These are phyloP conservation scores for Diceros bicornis DNA, from an alignment of 2,797 vertebrate genomes.

Conservation along the genomic window DNA sequence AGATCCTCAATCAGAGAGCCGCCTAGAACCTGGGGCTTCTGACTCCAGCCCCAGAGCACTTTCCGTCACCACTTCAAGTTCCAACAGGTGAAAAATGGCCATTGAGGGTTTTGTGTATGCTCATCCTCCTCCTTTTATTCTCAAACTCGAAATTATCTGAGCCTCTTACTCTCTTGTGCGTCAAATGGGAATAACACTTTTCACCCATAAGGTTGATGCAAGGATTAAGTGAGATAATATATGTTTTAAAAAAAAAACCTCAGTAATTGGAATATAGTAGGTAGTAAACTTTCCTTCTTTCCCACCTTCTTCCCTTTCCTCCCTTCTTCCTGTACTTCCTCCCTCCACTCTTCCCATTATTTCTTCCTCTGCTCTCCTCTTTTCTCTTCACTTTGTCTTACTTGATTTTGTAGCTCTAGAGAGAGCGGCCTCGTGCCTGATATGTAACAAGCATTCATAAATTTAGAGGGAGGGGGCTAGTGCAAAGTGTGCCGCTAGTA, in stretches of 20 bases:
- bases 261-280: not conserved
- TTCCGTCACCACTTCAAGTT: not conserved
- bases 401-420: not conserved
- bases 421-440: not conserved
- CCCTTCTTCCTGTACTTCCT: not conserved
- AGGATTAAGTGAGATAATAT: not conserved
- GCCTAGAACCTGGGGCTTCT: not conserved
- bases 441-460: not conserved
- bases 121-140: not conserved
- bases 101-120: too few species aligned
- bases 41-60: fast-evolving
- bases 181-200: not conserved
- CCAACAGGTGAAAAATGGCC: not conserved
- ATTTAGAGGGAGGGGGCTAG: too few species aligned
- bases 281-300: not conserved
- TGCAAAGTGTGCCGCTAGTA: fast-evolving
- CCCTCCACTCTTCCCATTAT: too few species aligned
- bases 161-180: not conserved
- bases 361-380: not conserved
- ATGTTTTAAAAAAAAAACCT: not conserved
- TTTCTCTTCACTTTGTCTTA: not conserved
- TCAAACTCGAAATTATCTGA: not conserved
- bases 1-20: not conserved
- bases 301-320: not conserved
- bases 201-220: not conserved